phyloP scores from a whole-genome alignment of 2,888 invertebrate species.

The Drepanosiphum platanoidis region DNA sequence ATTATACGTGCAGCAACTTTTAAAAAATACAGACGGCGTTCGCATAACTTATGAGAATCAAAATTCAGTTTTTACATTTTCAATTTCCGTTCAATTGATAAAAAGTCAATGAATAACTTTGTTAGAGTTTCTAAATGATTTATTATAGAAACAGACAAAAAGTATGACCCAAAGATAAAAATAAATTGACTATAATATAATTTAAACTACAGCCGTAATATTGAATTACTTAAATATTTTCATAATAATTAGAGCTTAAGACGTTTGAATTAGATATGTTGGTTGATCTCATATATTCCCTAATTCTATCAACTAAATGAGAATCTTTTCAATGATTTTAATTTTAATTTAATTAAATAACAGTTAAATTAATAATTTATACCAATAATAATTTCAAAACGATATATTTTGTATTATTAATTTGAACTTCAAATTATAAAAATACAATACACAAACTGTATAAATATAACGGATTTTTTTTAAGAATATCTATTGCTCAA shows the following conservation, averaged over 20 bases:
- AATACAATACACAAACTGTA: too few relatives aligned
- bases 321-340: not conserved
- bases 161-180: not conserved
- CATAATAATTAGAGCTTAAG: not conserved
- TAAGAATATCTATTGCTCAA: too few relatives aligned
- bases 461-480: too few relatives aligned
- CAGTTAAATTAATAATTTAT: too few relatives aligned
- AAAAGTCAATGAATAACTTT: conserved; percentile 45
- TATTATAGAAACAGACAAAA: conserved; percentile 11
- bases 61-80: conserved; percentile 37
- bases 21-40: conserved; percentile 9
- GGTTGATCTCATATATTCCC: not conserved
- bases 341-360: too few relatives aligned
- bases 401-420: too few relatives aligned
- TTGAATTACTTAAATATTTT: not conserved
- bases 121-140: conserved; percentile 7
- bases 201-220: not conserved
- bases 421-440: too few relatives aligned
- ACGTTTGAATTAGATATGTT: not conserved
- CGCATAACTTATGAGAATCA: conserved; percentile 31
- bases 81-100: conserved; percentile 53
- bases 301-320: not conserved
- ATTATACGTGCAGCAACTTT: conserved; percentile 16
- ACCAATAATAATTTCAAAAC: too few relatives aligned
- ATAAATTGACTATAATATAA: not conserved